phyloP scores from a whole-genome alignment of 1,140 invertebrate genomes.

The Euwallacea similis region DNA sequence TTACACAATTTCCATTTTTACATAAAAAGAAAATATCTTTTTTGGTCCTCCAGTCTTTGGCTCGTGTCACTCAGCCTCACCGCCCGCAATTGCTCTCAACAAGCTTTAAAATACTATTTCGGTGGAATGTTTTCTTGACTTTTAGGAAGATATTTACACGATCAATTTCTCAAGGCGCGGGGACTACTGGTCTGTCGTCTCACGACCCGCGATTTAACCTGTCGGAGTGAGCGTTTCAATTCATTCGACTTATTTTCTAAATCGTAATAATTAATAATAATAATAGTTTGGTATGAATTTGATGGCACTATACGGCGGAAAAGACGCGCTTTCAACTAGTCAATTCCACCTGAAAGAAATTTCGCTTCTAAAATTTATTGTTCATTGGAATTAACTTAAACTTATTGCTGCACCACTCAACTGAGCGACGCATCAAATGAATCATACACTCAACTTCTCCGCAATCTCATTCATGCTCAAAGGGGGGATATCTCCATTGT shows the following conservation, averaged over 20 bases:
- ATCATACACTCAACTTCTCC: too few relatives aligned
- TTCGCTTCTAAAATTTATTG: too few relatives aligned
- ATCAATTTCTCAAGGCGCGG: too few relatives aligned
- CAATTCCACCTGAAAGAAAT: too few relatives aligned
- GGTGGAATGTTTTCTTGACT: conserved; percentile 23
- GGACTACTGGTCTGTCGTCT: not conserved
- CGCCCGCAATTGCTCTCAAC: conserved; percentile 9
- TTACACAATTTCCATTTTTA: conserved; percentile 4
- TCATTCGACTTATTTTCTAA: conserved; percentile 15
- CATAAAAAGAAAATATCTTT: conserved; percentile 29
- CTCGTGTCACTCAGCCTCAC: conserved; percentile 26
- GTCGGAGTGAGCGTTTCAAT: not conserved
- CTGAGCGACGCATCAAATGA: too few relatives aligned
- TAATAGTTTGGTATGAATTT: conserved; percentile 34
- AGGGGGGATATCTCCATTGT: too few relatives aligned
- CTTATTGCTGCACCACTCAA: too few relatives aligned
- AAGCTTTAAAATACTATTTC: not conserved
- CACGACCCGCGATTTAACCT: not conserved
- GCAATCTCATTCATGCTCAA: too few relatives aligned
- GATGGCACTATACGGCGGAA: conserved; percentile 25
- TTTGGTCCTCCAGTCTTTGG: conserved; percentile 39
- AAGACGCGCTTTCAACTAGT: too few relatives aligned
- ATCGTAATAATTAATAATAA: conserved; percentile 11
- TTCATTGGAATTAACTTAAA: too few relatives aligned
- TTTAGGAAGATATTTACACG: too few relatives aligned